These are phyloP conservation scores for Yasuhikotakia modesta DNA, from an alignment of 2,797 vertebrate genomes.

Conservation along the genomic window DNA sequence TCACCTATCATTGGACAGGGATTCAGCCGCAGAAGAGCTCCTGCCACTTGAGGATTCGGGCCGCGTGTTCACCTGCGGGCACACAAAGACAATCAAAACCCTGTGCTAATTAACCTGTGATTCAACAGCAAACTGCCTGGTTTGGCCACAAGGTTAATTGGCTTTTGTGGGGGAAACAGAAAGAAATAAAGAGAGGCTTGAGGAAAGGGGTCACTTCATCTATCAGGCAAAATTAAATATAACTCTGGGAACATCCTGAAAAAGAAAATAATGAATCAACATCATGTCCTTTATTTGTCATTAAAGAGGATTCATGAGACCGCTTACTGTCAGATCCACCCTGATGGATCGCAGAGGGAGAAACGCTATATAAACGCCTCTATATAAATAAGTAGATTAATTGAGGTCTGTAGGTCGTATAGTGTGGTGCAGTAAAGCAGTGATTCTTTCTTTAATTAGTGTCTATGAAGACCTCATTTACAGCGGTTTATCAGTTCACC, in stretches of 20 bases:
- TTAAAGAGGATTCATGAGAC: constrained; percentile 46
- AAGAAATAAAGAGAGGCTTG: constrained; percentile 35
- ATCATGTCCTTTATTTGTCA: constrained; percentile 52
- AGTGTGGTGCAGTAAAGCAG: constrained; percentile 73
- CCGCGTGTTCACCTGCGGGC: constrained; percentile 89
- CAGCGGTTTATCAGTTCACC: constrained; percentile 54
- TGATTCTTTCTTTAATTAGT: constrained; percentile 81
- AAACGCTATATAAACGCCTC: constrained; percentile 51
- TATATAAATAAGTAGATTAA: constrained; percentile 78
- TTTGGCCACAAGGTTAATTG: constrained; percentile 84
- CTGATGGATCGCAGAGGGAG: constrained; percentile 41
- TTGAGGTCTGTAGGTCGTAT: constrained; percentile 76
- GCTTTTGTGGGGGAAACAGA: constrained; percentile 64
- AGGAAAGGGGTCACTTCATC: constrained; percentile 49
- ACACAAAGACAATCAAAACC: constrained; percentile 53
- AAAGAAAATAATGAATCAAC: constrained; percentile 46
- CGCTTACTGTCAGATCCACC: constrained; percentile 47
- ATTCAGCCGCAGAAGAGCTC: constrained; percentile 78
- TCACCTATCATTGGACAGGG: constrained; percentile 93
- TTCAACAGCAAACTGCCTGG: constrained; percentile 73
- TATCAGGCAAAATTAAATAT: constrained; percentile 47
- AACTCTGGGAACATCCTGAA: constrained; percentile 40
- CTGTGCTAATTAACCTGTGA: constrained; percentile 81
- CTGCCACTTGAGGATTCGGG: constrained; percentile 85
- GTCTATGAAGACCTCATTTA: constrained; percentile 79